Evolutionary conservation across 1,140 invertebrate species (phyloP), one percentile per base, ranked within the genome.

Genomic region (Brachystomella parvula): DNA sequence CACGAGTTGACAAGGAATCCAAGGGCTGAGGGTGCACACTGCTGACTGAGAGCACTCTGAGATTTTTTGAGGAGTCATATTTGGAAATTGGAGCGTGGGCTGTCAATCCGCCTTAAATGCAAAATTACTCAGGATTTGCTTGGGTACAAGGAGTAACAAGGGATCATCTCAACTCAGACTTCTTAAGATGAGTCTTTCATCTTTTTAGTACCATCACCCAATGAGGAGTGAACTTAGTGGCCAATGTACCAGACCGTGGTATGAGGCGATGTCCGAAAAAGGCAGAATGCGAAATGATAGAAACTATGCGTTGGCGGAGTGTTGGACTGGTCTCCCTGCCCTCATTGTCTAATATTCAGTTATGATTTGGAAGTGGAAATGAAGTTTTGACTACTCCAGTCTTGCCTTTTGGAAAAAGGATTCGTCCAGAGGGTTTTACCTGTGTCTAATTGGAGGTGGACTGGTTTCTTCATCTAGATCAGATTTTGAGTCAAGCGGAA

Each of bases 241-340:
- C 19, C 39, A 44, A 6, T 44, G 39, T 44, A 30, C 57, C 24
- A 59, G 2, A 59, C 9, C 12, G 49, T 44, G 39, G 9, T 9
- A 44, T 9, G 39, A 44, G 53, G 33, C 35, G 33, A 66, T 61
- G 64, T 67, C 71, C 71, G 71, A 72, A 72, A 69, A 72, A 72
- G 71, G 71, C 49, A 66, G 68, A 63, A 65, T 65, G 70, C 67
- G 62, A 69, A 71, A 12, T 44, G 12, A 9, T 15, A 24, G 24
- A 53, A 69, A 72, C n/a, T 60, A 66, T 72, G 71, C 67, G 71
- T 72, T 72, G 71, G 71, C 71, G 71, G 67, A 53, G 64, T 62
- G 64, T 64, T 49, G 35, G 65, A 64, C 47, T 66, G 63, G 69
- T 71, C 67, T 69, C 61, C 64, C 66, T 68, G 66, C 67, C 63